phyloP scores from a whole-genome alignment of 2,797 vertebrate genomes.

The Spondyliosoma cantharus region DNA sequence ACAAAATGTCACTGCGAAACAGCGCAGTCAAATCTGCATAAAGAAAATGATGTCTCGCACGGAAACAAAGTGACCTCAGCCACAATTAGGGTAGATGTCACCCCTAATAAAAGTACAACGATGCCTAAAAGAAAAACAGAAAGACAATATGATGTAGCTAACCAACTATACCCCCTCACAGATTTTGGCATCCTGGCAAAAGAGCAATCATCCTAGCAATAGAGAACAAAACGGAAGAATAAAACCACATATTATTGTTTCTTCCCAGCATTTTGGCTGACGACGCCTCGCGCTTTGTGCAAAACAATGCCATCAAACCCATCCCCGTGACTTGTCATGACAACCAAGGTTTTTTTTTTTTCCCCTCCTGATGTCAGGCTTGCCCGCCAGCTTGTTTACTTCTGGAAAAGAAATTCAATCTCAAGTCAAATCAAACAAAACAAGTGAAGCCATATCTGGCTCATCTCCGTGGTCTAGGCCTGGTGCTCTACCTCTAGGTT shows the following conservation, averaged over 20 bases:
- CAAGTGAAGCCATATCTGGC: conserved; percentile 51
- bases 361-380: conserved; percentile 34
- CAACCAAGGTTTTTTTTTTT: conserved; percentile 49
- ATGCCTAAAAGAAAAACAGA: conserved; percentile 42
- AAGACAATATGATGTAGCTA: conserved; percentile 25
- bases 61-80: conserved; percentile 47
- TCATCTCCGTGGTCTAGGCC: conserved; percentile 34
- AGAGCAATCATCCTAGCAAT: conserved; percentile 40
- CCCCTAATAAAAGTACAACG: conserved; percentile 45
- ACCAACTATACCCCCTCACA: background rate
- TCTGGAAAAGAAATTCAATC: conserved; percentile 61
- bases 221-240: conserved; percentile 30
- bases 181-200: conserved; percentile 34
- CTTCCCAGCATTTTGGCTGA: conserved; percentile 48
- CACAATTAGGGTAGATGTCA: conserved; percentile 51
- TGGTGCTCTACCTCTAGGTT: conserved; percentile 54
- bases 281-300: conserved; percentile 39
- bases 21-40: conserved; percentile 53
- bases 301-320: conserved; percentile 73
- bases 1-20: conserved; percentile 54
- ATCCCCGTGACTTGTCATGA: conserved; percentile 66
- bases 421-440: conserved; percentile 63
- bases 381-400: conserved; percentile 69
- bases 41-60: conserved; percentile 37
- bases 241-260: conserved; percentile 30